Evolutionary conservation across 2,113 vertebrate species (phyloP), one percentile per base, ranked within the genome.

Genomic region (Neodontobutis hainanensis): DNA sequence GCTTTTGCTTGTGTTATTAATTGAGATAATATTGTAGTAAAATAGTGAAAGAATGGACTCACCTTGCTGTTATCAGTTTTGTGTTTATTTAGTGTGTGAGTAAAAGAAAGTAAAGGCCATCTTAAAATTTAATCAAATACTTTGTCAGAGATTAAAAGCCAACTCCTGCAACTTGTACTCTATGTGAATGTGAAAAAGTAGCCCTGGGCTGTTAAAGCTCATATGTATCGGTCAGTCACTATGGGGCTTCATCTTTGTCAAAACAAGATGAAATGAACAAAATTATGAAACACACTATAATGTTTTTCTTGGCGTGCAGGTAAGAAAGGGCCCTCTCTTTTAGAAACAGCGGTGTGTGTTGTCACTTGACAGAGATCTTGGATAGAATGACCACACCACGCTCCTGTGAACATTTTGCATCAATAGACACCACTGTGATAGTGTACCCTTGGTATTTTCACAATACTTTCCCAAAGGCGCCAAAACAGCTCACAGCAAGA

Each of bases 351-450:
- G 14, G 27, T 35, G 36, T 6, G 0, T 35, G 5, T 42, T 16
- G 65, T 40, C 36, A 48, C 36, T 14, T 43, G 49, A 55, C 11
- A 51, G 35, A 19, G 46, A 65, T 40, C 42, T 50, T 11, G 42
- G 40, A 46, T 9, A 40, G 19, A 36, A 27, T 42, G 46, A 67
- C 32, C 56, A 58, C 69, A 48, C 44, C 78, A 45, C 42, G 40
- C 49, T 42, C 55, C 46, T 65, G 65, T 9, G 50, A 65, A 59
- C 15, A 4, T 2, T 1, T 8, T 8, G 55, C 50, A 85, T 83
- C 64, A 87, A 87, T 56, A 12, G 46, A 36, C 19, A 9, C 27
- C 65, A 64, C 38, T 82, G 77, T 81, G 61, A 48, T 56, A 62
- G 67, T 12, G 44, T 47, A n/a, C 38, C 14, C 4, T 43, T 6